These are phyloP conservation scores for Sisor rabdophorus DNA, from an alignment of 2,113 vertebrate species.

Conservation along the genomic window DNA sequence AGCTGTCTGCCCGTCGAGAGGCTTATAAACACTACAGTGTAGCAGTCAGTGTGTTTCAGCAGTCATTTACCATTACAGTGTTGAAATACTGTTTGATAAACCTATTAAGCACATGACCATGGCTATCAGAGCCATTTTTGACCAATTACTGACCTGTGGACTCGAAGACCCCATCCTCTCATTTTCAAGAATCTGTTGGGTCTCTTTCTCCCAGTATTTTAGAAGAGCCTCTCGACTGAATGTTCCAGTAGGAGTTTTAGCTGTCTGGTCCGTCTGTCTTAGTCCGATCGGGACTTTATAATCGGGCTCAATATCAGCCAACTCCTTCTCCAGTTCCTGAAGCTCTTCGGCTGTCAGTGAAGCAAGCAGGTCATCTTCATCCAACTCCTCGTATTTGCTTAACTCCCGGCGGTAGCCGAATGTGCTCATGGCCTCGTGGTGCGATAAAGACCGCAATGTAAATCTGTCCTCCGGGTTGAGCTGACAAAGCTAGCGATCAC, in stretches of 20 bases:
- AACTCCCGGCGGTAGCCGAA: slow-evolving; percentile 94
- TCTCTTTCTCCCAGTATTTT: slow-evolving; percentile 97
- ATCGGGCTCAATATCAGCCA: slow-evolving; percentile 89
- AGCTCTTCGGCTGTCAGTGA: slow-evolving; percentile 90
- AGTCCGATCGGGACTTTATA: slow-evolving; percentile 85
- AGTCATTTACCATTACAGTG: background rate
- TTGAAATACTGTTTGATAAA: background rate
- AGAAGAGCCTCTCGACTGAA: slow-evolving; percentile 91
- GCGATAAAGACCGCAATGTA: background rate
- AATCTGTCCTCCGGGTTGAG: background rate
- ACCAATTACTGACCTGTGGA: slow-evolving; percentile 58
- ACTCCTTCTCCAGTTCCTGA: slow-evolving; percentile 88
- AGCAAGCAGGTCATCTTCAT: slow-evolving; percentile 94
- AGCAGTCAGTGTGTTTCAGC: background rate
- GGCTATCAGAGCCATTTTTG: background rate
- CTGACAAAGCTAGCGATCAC: slow-evolving; percentile 32
- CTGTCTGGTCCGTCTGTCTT: slow-evolving; percentile 89
- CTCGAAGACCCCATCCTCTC: slow-evolving; percentile 70
- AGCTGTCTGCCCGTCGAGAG: background rate
- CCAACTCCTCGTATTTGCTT: slow-evolving; percentile 95
- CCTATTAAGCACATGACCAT: background rate
- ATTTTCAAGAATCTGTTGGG: slow-evolving; percentile 84
- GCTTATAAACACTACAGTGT: background rate
- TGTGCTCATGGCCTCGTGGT: slow-evolving; percentile 77
- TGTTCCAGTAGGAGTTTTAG: slow-evolving; percentile 89